A percentile compares a stretch with the other conserved stretches of the same genome.
Conservation (phyloP, 1,140 invertebrate genomes). For the Harlomillsia oculata region DNA sequence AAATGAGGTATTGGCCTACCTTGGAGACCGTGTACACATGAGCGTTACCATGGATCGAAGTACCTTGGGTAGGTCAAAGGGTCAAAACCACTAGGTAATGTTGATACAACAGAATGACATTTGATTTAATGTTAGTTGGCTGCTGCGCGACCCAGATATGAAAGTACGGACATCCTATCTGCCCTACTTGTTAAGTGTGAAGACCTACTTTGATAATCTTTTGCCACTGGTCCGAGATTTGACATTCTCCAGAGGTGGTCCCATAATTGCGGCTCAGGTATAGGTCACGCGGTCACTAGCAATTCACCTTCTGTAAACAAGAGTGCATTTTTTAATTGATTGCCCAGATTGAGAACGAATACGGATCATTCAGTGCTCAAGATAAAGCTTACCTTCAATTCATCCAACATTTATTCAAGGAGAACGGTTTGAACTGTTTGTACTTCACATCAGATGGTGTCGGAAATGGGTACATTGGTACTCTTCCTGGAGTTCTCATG, state of each 20-base stretch:
- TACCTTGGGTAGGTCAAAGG: no score
- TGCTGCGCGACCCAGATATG: constrained; percentile 43
- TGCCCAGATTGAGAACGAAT: constrained; percentile 38
- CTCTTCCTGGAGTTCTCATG: constrained; percentile 12
- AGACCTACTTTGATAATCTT: constrained; percentile 43
- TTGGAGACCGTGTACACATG: no score
- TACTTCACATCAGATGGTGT: constrained; percentile 11
- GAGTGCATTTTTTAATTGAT: constrained; percentile 17
- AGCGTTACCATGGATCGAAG: no score
- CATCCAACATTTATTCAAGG: neutral
- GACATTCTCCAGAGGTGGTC: constrained; percentile 22
- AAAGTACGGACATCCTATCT: constrained; percentile 44
- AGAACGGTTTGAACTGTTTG: neutral
- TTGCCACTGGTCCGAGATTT: constrained; percentile 37
- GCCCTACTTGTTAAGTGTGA: constrained; percentile 42
- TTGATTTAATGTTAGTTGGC: constrained; percentile 45
- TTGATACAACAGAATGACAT: no score
- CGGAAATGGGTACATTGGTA: constrained; percentile 26
- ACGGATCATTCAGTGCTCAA: constrained; percentile 8
- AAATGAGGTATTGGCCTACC: no score
- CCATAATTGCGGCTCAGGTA: constrained; percentile 23
- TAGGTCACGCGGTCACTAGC: constrained; percentile 16
- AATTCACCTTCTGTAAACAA: no score
- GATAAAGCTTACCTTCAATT: constrained; percentile 2
- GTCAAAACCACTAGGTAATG: no score